Evolutionary conservation across 2,888 invertebrate genomes (phyloP).

Genomic region (Chironomus tentans): DNA sequence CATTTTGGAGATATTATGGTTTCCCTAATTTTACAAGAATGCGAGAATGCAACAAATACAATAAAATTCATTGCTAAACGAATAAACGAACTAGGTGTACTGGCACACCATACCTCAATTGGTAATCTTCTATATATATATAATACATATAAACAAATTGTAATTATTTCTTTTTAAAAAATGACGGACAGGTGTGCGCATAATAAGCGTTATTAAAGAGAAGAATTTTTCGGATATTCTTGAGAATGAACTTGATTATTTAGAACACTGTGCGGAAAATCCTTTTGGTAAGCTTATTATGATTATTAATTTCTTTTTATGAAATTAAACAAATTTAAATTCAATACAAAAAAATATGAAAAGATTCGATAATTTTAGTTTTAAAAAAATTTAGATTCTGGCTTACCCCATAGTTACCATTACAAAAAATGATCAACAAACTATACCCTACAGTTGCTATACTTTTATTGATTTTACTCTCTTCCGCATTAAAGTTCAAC

Average conservation of each 20-base stretch:
- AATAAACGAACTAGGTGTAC: slow-evolving; percentile 38
- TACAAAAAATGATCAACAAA: neutral
- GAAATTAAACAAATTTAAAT: neutral
- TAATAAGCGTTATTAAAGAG: slow-evolving; percentile 35
- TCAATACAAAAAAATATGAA: neutral
- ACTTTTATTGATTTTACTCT: neutral
- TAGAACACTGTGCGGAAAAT: slow-evolving; percentile 39
- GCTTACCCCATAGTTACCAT: neutral
- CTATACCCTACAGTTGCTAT: neutral
- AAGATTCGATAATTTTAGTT: neutral
- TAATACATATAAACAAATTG: no score
- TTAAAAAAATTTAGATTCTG: no score
- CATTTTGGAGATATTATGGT: slow-evolving; percentile 39
- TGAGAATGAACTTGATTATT: slow-evolving; percentile 39
- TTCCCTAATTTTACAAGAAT: slow-evolving; percentile 35
- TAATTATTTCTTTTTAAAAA: neutral
- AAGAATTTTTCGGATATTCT: slow-evolving; percentile 36
- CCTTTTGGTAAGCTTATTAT: slow-evolving; percentile 36
- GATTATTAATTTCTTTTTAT: neutral
- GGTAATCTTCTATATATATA: no score
- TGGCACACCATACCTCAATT: slow-evolving; percentile 39
- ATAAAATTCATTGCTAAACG: slow-evolving; percentile 40
- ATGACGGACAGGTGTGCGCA: slow-evolving; percentile 35
- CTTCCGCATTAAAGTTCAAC: neutral
- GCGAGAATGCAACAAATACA: slow-evolving; percentile 35